Evolutionary conservation across 2,888 invertebrate species (phyloP).

Genomic region (Patella ulyssiponensis): DNA sequence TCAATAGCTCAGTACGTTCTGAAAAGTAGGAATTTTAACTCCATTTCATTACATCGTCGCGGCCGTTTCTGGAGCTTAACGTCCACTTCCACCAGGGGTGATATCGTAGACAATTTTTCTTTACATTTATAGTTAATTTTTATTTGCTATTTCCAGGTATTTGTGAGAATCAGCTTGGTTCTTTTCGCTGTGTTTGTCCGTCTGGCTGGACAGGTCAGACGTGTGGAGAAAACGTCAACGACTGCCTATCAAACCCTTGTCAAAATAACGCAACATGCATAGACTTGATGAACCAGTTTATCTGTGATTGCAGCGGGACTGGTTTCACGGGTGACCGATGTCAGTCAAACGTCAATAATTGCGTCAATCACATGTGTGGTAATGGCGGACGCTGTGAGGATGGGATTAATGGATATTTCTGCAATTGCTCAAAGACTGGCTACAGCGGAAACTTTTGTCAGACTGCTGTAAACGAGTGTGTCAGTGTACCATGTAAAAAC

Average conservation of each 20-base stretch:
- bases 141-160: slow-evolving; percentile 34
- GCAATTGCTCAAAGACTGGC: slow-evolving; percentile 59
- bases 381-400: slow-evolving; percentile 57
- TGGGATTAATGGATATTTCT: slow-evolving; percentile 46
- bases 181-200: slow-evolving; percentile 54
- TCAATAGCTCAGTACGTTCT: no score
- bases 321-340: slow-evolving; percentile 51
- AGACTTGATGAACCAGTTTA: slow-evolving; percentile 43
- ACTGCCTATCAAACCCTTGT: slow-evolving; percentile 54
- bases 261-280: slow-evolving; percentile 52
- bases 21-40: slow-evolving; percentile 24
- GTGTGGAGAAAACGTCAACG: slow-evolving; percentile 56
- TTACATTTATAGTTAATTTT: no score
- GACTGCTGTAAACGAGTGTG: slow-evolving; percentile 39
- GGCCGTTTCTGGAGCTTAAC: no score
- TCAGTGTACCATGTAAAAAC: slow-evolving; percentile 47
- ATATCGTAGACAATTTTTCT: no score
- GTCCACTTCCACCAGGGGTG: no score
- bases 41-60: neutral
- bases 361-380: slow-evolving; percentile 44
- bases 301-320: slow-evolving; percentile 50
- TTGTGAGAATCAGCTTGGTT: slow-evolving; percentile 51
- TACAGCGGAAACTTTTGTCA: slow-evolving; percentile 47
- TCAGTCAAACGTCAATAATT: slow-evolving; percentile 48
- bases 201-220: slow-evolving; percentile 57